Evolutionary conservation across 2,113 vertebrate species (phyloP), one percentile per base, ranked within the genome.

Genomic region (Oplegnathus fasciatus): DNA sequence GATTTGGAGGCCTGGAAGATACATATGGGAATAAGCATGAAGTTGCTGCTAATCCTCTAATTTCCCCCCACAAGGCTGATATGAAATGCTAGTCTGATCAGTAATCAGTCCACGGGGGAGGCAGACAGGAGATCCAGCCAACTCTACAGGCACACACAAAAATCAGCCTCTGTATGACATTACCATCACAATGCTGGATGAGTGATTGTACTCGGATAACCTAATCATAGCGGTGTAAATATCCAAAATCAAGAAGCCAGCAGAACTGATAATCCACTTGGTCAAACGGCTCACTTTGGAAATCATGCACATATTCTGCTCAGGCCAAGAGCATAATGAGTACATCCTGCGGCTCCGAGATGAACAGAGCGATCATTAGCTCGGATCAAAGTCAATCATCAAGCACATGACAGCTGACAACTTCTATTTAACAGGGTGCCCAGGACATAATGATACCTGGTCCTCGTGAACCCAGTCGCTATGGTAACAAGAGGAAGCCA

Each of bases 31-130:
- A 86, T 84, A 90, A 90, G 90, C 91, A 89, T 90, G 89, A 95
- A 94, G 91, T 94, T 92, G 92, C 91, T 91, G 91, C 89, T 96
- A 95, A 96, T 96, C 93, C 93, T 95, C 93, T 84, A 88, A 93
- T 92, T 93, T 93, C 92, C 93, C 95, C 91, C 87, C 84, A 83
- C 77, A 82, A 82, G 90, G 87, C 91, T 92, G 85, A 95, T 46
- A 77, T 85, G 92, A 91, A 95, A 91, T 85, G 69, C 77, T 83
- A 79, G 82, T 82, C 69, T 88, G 88, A 92, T 93, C 90, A 80
- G 90, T 90, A 87, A 96, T 93, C 92, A 92, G 91, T 89, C 90
- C 90, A 85, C 81, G n/a, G 84, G 89, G 77, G 85, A 92, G 74
- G 76, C 81, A 78, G 78, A 79, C 52, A 50, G 75, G 55, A 58